Evolutionary conservation across 2,888 invertebrate species (phyloP), one percentile per base, ranked within the genome.

Genomic region (Imbricaverruca yamaguchii): DNA sequence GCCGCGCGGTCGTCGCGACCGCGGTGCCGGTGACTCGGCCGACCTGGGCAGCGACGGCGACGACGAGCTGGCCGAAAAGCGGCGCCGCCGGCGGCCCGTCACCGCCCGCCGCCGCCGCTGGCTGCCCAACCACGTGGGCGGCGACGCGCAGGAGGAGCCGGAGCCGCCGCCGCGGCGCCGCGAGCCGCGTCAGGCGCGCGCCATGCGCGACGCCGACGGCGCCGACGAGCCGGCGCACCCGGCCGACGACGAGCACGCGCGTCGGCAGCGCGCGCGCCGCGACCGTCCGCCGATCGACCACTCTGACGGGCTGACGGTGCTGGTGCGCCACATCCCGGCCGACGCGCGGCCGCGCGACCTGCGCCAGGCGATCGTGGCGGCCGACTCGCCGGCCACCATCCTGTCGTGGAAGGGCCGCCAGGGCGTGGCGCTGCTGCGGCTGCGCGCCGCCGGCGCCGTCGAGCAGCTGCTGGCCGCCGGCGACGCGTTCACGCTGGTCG

Each of bases 371-470:
- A 74, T 74, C 74, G 21, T 11, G 55, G 74, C 74, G 74, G 74
- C 74, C 53, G 74, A 74, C 74, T 74, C 74, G 2, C 74, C 74
- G 53, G 74, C 74, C 74, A 74, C 74, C 55, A 74, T 74, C 74
- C 74, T 74, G 21, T 74, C 74, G 55, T 74, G 74, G 74, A 74
- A 74, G 74, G 74, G 74, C 53, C 74, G 74, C 53, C 74, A 74
- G 74, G 74, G 74, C 21, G 55, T 74, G 53, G 74, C 74, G 53
- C 74, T 74, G 74, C 74, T 74, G 53, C 74, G 74, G 9, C 74
- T 74, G 53, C 53, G 74, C 53, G 53, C 53, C 18, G 21, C 18
- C 21, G 74, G 55, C 13, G 74, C 53, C 21, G 53, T 74, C 21
- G 55, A 74, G 9, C 74, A 74, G 9, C 53, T 74, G 53, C 74